A percentile compares a stretch with the other conserved stretches of the same genome.
These are phyloP conservation scores for Allobates femoralis DNA, from an alignment of 2,797 vertebrate species.

Conservation along the genomic window DNA sequence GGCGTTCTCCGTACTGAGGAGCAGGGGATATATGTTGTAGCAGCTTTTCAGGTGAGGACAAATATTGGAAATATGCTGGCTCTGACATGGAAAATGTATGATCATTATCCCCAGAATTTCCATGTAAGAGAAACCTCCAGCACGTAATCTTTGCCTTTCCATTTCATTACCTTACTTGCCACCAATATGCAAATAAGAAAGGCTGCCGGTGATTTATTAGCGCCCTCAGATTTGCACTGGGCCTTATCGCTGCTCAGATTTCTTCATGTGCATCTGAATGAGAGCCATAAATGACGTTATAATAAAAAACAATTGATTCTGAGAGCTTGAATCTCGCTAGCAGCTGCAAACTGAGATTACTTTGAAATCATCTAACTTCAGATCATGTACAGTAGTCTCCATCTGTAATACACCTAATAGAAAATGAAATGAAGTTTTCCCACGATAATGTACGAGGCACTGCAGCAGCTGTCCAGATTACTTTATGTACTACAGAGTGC, in stretches of 20 bases:
- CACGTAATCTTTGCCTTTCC: not conserved
- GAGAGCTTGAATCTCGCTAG: slow-evolving; percentile 14
- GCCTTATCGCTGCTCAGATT: not conserved
- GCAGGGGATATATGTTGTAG: not conserved
- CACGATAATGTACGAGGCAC: not conserved
- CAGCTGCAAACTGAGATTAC: slow-evolving; percentile 38
- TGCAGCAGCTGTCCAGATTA: slow-evolving; percentile 6
- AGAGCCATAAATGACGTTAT: slow-evolving; percentile 18
- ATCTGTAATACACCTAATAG: slow-evolving; percentile 18
- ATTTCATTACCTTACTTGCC: not conserved
- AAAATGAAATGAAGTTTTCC: slow-evolving; percentile 20
- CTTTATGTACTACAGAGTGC: not conserved
- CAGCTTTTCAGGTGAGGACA: not conserved
- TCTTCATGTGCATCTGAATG: slow-evolving; percentile 35
- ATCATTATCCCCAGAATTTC: not conserved
- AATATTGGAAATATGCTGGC: not conserved
- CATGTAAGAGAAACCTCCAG: not conserved
- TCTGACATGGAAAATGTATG: slow-evolving; percentile 16
- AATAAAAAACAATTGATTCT: slow-evolving; percentile 34
- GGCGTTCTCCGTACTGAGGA: not conserved
- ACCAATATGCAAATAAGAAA: not conserved
- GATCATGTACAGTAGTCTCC: slow-evolving; percentile 6
- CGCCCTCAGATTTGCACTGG: not conserved
- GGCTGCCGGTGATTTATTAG: slow-evolving; percentile 3
- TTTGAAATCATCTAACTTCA: slow-evolving; percentile 19